A percentile compares a stretch with the other conserved stretches of the same genome.
phyloP scores from a whole-genome alignment of 2,888 invertebrate species.

The Rosalia funebris region DNA sequence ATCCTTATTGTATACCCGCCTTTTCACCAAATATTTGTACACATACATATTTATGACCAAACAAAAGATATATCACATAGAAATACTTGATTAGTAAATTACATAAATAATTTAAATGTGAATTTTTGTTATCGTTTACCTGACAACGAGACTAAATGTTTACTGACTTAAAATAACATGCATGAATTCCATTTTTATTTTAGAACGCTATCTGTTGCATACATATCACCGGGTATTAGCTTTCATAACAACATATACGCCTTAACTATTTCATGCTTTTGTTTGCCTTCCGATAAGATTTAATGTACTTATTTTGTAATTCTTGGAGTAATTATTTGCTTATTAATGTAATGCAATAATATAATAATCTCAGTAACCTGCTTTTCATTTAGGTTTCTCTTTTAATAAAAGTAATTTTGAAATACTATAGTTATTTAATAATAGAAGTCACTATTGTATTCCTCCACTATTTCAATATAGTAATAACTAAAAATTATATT shows the following conservation, averaged over 20 bases:
- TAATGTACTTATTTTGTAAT: not conserved
- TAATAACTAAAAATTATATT: too few species aligned
- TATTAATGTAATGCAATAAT: not conserved
- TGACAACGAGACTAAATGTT: too few species aligned
- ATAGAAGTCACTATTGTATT: too few species aligned
- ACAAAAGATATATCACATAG: too few species aligned
- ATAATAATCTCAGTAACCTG: not conserved
- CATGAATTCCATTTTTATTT: not conserved
- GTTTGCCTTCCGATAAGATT: slow-evolving; percentile 6
- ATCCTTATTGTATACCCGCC: too few species aligned
- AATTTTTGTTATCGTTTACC: not conserved
- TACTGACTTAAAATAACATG: too few species aligned
- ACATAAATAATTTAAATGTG: not conserved
- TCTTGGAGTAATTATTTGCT: not conserved
- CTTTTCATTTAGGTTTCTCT: not conserved
- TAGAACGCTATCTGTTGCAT: not conserved
- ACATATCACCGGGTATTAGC: not conserved
- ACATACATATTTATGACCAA: not conserved
- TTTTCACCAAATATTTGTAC: too few species aligned
- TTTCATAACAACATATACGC: not conserved
- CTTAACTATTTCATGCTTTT: not conserved
- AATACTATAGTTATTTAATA: too few species aligned
- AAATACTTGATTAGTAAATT: too few species aligned
- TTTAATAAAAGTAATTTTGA: too few species aligned
- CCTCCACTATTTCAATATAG: too few species aligned